Conservation (phyloP, 2,888 invertebrate species). For the Drosophila hamatofila region DNA sequence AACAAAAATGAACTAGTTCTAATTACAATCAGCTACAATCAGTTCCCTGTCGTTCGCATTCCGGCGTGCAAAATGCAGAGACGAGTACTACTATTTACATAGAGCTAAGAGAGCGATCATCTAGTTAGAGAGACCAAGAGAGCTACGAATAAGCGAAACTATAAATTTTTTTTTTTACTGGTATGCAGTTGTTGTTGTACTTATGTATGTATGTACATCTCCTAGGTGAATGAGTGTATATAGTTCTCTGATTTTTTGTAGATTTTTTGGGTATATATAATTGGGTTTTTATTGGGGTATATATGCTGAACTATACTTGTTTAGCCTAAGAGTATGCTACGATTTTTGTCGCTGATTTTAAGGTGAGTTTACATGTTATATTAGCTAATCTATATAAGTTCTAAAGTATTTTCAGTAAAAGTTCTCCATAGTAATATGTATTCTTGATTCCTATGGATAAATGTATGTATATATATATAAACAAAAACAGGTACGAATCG, state of each 20-base stretch:
- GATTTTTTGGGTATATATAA: no score
- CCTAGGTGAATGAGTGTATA: constrained; percentile 1
- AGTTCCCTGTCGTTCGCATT: constrained; percentile 22
- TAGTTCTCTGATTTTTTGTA: background rate
- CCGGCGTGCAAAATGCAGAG: constrained; percentile 22
- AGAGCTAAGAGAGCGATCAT: constrained; percentile 8
- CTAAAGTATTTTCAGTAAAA: no score
- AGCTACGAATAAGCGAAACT: constrained; percentile 28
- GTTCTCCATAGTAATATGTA: background rate
- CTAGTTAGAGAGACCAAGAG: background rate
- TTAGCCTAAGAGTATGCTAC: constrained; percentile 6
- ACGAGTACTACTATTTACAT: background rate
- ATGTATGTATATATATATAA: background rate
- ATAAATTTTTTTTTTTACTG: constrained; percentile 7
- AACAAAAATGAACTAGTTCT: constrained; percentile 7
- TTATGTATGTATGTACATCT: constrained; percentile 29
- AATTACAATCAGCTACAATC: constrained; percentile 2
- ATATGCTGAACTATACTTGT: background rate
- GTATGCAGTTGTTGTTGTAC: constrained; percentile 19
- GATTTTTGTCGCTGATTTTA: background rate
- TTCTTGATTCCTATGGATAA: background rate
- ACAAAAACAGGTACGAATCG: background rate
- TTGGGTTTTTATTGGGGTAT: no score
- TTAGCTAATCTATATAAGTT: background rate
- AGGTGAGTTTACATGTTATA: background rate